Conservation (phyloP, 2,113 vertebrate genomes). For the Calypte anna region DNA sequence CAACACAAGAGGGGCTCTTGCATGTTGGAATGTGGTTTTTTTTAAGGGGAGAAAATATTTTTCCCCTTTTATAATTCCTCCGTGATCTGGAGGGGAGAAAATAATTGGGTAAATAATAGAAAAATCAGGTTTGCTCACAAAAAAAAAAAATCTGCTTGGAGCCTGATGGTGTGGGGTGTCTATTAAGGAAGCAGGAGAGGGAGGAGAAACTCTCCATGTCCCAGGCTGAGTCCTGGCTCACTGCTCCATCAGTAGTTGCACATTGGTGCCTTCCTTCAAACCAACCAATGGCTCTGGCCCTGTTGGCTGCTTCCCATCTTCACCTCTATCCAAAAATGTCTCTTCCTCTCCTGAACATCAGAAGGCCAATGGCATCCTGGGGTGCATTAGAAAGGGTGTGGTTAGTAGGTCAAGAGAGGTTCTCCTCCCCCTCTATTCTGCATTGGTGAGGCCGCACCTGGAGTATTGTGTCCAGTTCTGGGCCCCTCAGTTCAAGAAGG, state of each 20-base stretch:
- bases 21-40: background rate
- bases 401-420: no score
- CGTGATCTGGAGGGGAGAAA: rapidly evolving
- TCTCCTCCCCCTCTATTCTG: no score
- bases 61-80: background rate
- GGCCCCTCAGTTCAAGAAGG: no score
- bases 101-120: background rate
- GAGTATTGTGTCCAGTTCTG: no score
- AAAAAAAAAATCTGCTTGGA: background rate
- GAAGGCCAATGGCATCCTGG: no score
- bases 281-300: background rate
- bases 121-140: background rate
- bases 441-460: no score
- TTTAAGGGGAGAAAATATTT: background rate
- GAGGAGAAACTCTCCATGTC: no score
- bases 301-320: background rate
- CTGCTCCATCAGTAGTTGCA: background rate
- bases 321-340: background rate
- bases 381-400: no score
- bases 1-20: background rate
- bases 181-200: background rate
- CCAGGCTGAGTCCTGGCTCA: background rate
- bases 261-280: background rate
- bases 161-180: no score
- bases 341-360: background rate